A percentile compares a stretch with the other conserved stretches of the same genome.
Evolutionary conservation across 92 coral and sea anemone genomes (phyloP).

Genomic region (Parazoanthus swiftii): DNA sequence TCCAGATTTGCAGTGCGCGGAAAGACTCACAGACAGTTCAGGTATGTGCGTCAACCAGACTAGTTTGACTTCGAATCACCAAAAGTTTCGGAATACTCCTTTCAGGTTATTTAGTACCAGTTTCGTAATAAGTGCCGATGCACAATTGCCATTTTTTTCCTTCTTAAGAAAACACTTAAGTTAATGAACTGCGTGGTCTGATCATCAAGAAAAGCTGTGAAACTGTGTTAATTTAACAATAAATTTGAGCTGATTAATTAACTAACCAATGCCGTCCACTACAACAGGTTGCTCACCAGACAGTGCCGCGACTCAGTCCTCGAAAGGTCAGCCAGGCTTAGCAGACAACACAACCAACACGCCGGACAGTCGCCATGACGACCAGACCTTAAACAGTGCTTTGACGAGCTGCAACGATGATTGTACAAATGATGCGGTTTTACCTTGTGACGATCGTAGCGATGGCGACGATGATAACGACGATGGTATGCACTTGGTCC

Average conservation of each 20-base stretch:
- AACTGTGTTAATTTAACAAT: background rate
- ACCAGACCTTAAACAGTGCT: conserved; percentile 31
- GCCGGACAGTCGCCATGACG: background rate
- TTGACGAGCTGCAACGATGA: conserved; percentile 2
- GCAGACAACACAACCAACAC: background rate
- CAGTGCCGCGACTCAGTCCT: background rate
- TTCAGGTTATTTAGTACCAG: too few species aligned
- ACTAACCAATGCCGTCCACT: background rate
- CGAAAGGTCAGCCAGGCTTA: background rate
- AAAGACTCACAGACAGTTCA: conserved; percentile 30
- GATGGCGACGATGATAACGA: background rate
- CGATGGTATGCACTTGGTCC: conserved; percentile 14
- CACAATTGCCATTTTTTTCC: too few species aligned
- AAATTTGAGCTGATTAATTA: background rate
- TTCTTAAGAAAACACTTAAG: too few species aligned
- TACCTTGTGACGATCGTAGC: background rate
- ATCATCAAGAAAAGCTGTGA: too few species aligned
- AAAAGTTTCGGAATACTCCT: too few species aligned
- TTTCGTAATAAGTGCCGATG: too few species aligned
- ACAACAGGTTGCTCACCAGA: conserved; percentile 23
- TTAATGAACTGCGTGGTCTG: too few species aligned
- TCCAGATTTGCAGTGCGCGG: conserved; percentile 29
- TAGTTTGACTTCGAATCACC: too few species aligned
- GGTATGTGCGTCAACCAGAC: background rate
- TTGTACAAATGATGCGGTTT: background rate